These are phyloP conservation scores for Sardina pilchardus DNA, from an alignment of 2,113 vertebrate species.

Conservation along the genomic window DNA sequence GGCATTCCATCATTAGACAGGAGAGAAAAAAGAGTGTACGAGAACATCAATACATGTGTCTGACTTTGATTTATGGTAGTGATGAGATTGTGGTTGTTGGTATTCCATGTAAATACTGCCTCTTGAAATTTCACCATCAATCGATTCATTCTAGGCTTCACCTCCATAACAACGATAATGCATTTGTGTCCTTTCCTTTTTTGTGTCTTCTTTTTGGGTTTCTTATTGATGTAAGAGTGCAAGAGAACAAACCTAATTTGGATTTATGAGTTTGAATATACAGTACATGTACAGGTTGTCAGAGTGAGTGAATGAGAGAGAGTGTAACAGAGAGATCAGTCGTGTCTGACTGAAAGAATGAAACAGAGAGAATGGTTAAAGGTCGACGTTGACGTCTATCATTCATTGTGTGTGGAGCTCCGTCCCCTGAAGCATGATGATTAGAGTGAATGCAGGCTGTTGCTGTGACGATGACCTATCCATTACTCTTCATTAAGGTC, in stretches of 20 bases:
- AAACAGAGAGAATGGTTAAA: not conserved
- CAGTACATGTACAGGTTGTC: too few relatives aligned
- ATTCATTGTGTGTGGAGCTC: conserved; percentile 27
- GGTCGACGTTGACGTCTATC: not conserved
- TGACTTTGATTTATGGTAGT: not conserved
- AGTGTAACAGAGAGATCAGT: not conserved
- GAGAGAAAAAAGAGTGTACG: not conserved
- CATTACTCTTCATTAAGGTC: conserved; percentile 10
- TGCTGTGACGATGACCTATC: conserved; percentile 16
- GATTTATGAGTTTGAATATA: too few relatives aligned
- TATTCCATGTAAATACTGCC: not conserved
- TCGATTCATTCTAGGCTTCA: not conserved
- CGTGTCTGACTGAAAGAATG: not conserved
- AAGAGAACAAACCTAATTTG: not conserved
- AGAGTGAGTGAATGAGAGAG: not conserved
- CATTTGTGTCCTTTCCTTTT: not conserved
- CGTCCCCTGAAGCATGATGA: not conserved
- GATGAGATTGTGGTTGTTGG: not conserved
- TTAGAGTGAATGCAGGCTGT: not conserved
- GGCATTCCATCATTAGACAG: not conserved
- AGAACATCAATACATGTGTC: not conserved
- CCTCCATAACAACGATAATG: not conserved
- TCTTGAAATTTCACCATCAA: not conserved
- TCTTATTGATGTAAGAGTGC: not conserved
- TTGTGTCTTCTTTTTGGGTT: not conserved